Conservation (phyloP, 2,888 invertebrate genomes). For the Tetheella fluctuosa region DNA sequence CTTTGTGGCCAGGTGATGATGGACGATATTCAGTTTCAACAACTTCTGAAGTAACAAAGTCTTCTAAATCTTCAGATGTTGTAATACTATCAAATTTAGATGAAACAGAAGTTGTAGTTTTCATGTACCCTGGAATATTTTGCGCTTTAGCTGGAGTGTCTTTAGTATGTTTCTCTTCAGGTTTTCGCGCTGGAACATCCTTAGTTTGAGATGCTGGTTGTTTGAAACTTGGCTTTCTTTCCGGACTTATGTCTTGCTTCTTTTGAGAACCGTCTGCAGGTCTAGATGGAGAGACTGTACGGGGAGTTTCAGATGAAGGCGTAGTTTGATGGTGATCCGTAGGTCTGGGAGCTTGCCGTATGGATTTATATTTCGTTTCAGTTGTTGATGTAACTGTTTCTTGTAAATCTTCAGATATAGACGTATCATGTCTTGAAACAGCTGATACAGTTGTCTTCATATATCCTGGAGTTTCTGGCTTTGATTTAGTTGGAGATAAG, state of each 20-base stretch:
- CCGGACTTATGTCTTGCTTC: slow-evolving; percentile 16
- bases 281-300: slow-evolving; percentile 9
- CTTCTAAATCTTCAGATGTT: neutral
- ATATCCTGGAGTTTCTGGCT: slow-evolving; percentile 25
- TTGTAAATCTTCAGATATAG: slow-evolving; percentile 30
- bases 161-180: slow-evolving; percentile 16
- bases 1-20: neutral
- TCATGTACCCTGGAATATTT: neutral
- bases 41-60: neutral
- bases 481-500: slow-evolving; percentile 27
- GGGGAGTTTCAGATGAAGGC: neutral
- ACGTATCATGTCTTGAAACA: slow-evolving; percentile 29
- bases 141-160: slow-evolving; percentile 22
- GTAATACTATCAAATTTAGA: slow-evolving; percentile 10
- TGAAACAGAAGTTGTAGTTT: neutral
- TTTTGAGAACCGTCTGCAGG: slow-evolving; percentile 10
- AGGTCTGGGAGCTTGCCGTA: neutral
- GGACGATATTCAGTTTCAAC: neutral
- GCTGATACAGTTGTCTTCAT: slow-evolving; percentile 31
- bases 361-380: slow-evolving; percentile 19
- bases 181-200: slow-evolving; percentile 22
- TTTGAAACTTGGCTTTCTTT: slow-evolving; percentile 13
- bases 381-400: slow-evolving; percentile 22
- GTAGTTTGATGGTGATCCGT: too few relatives aligned
- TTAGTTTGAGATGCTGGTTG: slow-evolving; percentile 10